Conservation (phyloP, 2,797 vertebrate genomes). For the Melopsittacus undulatus region DNA sequence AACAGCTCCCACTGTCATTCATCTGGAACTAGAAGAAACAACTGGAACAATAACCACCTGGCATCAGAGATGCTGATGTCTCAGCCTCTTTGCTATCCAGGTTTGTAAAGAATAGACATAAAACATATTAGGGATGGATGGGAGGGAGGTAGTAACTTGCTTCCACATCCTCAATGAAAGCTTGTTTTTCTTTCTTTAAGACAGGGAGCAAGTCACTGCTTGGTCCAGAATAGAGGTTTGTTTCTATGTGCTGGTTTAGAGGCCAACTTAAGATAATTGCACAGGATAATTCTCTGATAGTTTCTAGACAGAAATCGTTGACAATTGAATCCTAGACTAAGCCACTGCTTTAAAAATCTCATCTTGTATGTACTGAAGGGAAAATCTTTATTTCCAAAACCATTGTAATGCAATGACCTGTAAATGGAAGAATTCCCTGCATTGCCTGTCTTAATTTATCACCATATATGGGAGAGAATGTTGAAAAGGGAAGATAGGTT, state of each 20-base stretch:
- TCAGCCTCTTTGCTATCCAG: neutral
- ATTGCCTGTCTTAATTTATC: conserved; percentile 65
- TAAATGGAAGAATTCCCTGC: conserved; percentile 50
- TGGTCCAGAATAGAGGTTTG: neutral
- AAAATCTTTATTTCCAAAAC: conserved; percentile 46
- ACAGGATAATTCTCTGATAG: neutral
- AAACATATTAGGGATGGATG: conserved; percentile 19
- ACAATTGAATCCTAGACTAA: conserved; percentile 12
- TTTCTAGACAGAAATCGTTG: conserved; percentile 9
- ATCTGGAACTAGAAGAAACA: conserved; percentile 48
- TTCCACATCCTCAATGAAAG: conserved; percentile 25
- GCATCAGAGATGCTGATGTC: conserved; percentile 12
- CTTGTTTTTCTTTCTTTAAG: conserved; percentile 18
- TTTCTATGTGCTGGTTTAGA: neutral
- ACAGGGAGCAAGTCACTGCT: neutral
- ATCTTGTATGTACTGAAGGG: neutral
- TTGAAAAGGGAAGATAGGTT: conserved; percentile 38
- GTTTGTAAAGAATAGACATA: conserved; percentile 56
- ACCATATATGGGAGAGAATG: conserved; percentile 45
- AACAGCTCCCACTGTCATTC: conserved; percentile 8
- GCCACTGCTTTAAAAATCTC: neutral
- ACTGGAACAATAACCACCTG: conserved; percentile 21
- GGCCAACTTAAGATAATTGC: neutral
- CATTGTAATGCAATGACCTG: conserved; percentile 51
- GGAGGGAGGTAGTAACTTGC: conserved; percentile 17